Evolutionary conservation across 1,140 invertebrate species (phyloP).

Genomic region (Penaeus japonicus): DNA sequence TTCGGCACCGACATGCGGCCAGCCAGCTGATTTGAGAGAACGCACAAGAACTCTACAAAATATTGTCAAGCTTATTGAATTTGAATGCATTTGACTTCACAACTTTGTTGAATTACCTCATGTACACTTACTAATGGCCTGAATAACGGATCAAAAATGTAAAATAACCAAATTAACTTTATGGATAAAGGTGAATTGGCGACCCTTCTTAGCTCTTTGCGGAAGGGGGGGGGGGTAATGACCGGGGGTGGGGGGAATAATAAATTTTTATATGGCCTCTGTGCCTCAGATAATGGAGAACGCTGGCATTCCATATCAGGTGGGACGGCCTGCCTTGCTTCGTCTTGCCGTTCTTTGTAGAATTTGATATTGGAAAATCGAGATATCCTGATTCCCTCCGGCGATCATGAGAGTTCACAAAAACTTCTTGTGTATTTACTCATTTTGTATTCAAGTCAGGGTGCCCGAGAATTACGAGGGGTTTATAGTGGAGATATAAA

Average conservation of each 20-base stretch:
- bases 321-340: conserved; percentile 47
- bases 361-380: not conserved
- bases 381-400: not conserved
- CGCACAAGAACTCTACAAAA: conserved; percentile 34
- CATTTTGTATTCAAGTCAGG: conserved; percentile 49
- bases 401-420: not conserved
- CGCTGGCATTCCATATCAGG: conserved; percentile 56
- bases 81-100: not conserved
- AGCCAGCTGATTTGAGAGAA: conserved; percentile 52
- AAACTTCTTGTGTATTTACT: conserved; percentile 9
- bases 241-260: conserved; percentile 49
- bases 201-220: conserved; percentile 47
- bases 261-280: conserved; percentile 58
- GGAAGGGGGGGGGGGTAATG: conserved; percentile 42
- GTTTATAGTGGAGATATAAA: conserved; percentile 23
- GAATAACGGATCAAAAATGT: not conserved
- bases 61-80: not conserved
- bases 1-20: conserved; percentile 49
- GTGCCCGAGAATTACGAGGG: conserved; percentile 25
- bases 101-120: not conserved
- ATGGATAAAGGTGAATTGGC: conserved; percentile 28
- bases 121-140: not conserved
- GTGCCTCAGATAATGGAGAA: conserved; percentile 56
- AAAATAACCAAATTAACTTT: not conserved
- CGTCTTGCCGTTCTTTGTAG: conserved; percentile 1